Conservation (phyloP, 2,113 vertebrate genomes). For the Plecturocebus donacophilus region DNA sequence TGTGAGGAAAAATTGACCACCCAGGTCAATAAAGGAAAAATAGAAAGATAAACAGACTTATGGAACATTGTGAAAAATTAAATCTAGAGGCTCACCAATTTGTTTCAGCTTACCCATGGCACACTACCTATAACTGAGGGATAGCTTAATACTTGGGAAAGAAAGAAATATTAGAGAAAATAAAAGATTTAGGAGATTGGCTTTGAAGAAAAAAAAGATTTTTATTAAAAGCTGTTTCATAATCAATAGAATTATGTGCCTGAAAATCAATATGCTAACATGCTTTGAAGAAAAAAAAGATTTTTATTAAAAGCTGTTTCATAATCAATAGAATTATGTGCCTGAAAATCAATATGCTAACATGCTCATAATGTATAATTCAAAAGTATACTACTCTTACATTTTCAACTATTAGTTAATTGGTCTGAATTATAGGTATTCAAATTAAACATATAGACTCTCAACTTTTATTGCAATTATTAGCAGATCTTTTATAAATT, state of each 20-base stretch:
- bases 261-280: background rate
- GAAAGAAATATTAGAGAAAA: background rate
- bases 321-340: background rate
- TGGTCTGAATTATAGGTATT: background rate
- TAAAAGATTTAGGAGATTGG: background rate
- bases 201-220: background rate
- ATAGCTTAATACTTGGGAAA: background rate
- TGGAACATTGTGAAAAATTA: slow-evolving; percentile 19
- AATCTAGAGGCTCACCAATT: background rate
- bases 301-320: background rate
- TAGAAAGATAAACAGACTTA: background rate
- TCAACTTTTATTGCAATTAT: background rate
- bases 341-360: background rate
- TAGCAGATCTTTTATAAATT: background rate
- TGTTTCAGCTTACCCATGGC: background rate
- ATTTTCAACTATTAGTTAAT: background rate
- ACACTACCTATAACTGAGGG: background rate
- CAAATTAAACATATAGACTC: background rate
- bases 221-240: background rate
- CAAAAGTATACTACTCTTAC: background rate
- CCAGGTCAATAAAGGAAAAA: background rate
- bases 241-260: background rate
- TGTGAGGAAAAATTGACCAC: background rate
- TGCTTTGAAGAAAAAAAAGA: background rate
- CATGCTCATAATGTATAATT: background rate